Conservation (phyloP, 2,888 invertebrate species). For the Ormyrus nitidulus region DNA sequence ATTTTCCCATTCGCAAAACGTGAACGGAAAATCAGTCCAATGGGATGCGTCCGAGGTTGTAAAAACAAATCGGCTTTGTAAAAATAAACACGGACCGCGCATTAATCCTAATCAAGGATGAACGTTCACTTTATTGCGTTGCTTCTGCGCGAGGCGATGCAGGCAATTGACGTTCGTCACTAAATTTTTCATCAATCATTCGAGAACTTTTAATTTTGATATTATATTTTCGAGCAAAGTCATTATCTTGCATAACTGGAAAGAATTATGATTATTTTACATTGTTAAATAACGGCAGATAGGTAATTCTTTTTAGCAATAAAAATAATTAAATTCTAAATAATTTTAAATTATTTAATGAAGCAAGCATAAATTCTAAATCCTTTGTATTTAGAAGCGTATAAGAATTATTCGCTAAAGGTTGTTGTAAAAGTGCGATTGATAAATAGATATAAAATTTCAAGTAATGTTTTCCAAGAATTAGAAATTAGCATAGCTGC, state of each 20-base stretch:
- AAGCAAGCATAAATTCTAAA: too few relatives aligned
- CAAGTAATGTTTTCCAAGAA: not conserved
- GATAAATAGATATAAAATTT: too few relatives aligned
- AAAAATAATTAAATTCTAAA: not conserved
- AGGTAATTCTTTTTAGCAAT: not conserved
- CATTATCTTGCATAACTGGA: too few relatives aligned
- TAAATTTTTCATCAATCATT: conserved; percentile 9
- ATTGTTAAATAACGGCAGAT: too few relatives aligned
- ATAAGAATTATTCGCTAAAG: too few relatives aligned
- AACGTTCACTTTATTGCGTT: conserved; percentile 25
- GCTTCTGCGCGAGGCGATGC: not conserved
- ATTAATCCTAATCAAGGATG: conserved; percentile 48
- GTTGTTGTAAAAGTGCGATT: too few relatives aligned
- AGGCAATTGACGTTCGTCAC: not conserved
- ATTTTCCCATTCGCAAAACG: conserved; percentile 20
- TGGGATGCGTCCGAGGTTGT: not conserved
- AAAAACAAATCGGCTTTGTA: conserved; percentile 16
- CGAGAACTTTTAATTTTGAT: too few relatives aligned
- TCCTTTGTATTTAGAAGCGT: too few relatives aligned
- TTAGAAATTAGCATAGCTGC: conserved; percentile 5
- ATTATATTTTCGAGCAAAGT: not conserved
- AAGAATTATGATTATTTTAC: too few relatives aligned
- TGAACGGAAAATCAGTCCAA: conserved; percentile 38
- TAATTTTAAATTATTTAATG: not conserved
- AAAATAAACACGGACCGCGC: conserved; percentile 39